Base-by-base conservation (phyloP, 2,888 invertebrate genomes). In the Meandrusa payeni region DNA sequence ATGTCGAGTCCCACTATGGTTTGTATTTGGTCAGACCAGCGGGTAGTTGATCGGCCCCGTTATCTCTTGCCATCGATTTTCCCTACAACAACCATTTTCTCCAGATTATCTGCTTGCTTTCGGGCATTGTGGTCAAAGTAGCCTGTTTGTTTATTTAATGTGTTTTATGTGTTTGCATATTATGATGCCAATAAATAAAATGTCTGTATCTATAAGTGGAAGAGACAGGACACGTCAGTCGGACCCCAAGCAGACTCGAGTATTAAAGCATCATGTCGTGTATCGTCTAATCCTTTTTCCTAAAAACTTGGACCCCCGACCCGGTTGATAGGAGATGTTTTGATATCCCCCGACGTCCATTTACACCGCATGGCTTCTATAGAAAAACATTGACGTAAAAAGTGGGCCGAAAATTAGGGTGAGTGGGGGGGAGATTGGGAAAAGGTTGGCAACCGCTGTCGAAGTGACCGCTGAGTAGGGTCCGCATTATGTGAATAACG, bases 341-440 rank as follows among this genome's bases (percentile, higher is more conserved):
- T 79, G 83, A 86, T 83, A 86, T 69, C 72, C 73, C 78, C 76
- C 81, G 78, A 77, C 78, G 78, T 77, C 81, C 77, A 79, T 78
- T 79, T 72, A 64, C 66, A 67, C 59, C 53, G 59, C 58, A 64
- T 70, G 67, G 66, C 80, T 51, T 58, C 61, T 85, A 85, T 87
- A 85, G 86, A 86, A 86, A 87, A 87, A 87, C 87, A 87, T 83
- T 85, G 83, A 80, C 76, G 83, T 85, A 86, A 87, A 87, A 87
- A 87, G 76, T 78, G 81, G 85, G 79, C 71, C 76, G 77, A 64
- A 76, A 76, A 76, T 76, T 68, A 69, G 68, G 71, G 73, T 64
- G 52, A 52, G 52, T n/a, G 32, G 47, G 64, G 62, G 54, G 61
- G 61, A 57, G 64, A 69, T 71, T 74, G 59, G 69, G 78, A 69